Conservation (phyloP, 2,797 vertebrate species). For the Serranus cabrilla region DNA sequence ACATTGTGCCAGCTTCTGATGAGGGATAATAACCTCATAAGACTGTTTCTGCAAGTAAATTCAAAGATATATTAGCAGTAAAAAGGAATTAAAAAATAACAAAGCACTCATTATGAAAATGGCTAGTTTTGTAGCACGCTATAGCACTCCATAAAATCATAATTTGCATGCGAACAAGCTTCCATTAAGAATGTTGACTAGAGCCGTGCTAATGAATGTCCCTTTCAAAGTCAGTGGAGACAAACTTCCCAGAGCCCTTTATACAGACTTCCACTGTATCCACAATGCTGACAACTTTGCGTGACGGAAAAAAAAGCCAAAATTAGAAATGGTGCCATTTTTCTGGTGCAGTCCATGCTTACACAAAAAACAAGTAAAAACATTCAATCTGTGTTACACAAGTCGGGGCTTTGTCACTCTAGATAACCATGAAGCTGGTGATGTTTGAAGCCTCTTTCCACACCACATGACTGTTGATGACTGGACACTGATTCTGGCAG, state of each 20-base stretch:
- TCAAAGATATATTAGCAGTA: not conserved
- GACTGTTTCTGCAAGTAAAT: not conserved
- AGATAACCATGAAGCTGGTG: not conserved
- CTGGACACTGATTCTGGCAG: not conserved
- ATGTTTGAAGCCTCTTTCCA: not conserved
- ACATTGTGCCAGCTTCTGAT: no score
- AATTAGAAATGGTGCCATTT: not conserved
- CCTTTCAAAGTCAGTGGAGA: not conserved
- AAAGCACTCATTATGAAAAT: not conserved
- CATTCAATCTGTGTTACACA: not conserved
- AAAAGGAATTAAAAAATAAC: not conserved
- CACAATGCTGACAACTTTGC: not conserved
- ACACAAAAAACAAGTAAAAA: not conserved
- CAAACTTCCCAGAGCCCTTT: not conserved
- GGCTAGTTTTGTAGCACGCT: not conserved
- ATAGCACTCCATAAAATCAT: not conserved
- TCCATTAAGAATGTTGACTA: not conserved
- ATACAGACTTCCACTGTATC: constrained; percentile 2
- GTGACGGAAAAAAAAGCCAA: not conserved
- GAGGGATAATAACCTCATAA: no score
- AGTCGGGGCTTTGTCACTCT: not conserved
- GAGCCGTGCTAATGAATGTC: not conserved
- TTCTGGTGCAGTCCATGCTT: not conserved
- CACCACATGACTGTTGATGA: not conserved
- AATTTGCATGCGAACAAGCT: not conserved